Percentiles rank a stretch among this genome's conserved stretches.
Conservation (phyloP, 1,140 invertebrate species). For the Xylocopa sonorina region DNA sequence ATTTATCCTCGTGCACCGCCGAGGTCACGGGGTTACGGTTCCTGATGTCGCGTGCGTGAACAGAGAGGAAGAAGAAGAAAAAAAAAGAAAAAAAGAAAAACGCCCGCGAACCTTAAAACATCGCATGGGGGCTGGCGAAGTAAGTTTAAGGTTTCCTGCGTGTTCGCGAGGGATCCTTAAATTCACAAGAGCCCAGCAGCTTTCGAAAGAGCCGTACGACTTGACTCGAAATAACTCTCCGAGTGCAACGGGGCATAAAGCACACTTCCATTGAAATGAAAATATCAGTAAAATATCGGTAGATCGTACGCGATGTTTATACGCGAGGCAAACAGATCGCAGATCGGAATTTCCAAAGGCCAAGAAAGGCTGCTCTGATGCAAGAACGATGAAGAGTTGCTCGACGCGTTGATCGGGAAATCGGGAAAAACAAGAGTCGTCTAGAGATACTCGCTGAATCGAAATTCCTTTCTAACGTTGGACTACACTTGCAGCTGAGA, state of each 20-base stretch:
- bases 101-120: conserved; percentile 63
- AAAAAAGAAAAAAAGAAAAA: no score
- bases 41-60: conserved; percentile 52
- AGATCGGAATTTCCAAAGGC: no score
- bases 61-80: no score
- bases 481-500: background rate
- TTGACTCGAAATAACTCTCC: conserved; percentile 44
- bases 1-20: conserved; percentile 53
- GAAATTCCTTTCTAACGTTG: conserved; percentile 3
- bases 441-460: background rate
- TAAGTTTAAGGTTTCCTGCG: conserved; percentile 62
- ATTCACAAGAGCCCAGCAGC: conserved; percentile 44
- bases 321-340: background rate
- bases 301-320: background rate
- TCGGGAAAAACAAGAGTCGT: background rate
- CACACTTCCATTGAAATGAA: conserved; percentile 23
- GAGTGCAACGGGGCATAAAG: conserved; percentile 13
- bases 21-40: conserved; percentile 58
- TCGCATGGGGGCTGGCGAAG: conserved; percentile 56
- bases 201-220: conserved; percentile 47
- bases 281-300: no score
- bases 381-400: background rate
- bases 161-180: conserved; percentile 52
- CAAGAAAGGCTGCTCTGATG: no score
- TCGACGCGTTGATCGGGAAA: background rate